Evolutionary conservation across 1,140 invertebrate species (phyloP), one percentile per base, ranked within the genome.

Genomic region (Aphis gossypii): DNA sequence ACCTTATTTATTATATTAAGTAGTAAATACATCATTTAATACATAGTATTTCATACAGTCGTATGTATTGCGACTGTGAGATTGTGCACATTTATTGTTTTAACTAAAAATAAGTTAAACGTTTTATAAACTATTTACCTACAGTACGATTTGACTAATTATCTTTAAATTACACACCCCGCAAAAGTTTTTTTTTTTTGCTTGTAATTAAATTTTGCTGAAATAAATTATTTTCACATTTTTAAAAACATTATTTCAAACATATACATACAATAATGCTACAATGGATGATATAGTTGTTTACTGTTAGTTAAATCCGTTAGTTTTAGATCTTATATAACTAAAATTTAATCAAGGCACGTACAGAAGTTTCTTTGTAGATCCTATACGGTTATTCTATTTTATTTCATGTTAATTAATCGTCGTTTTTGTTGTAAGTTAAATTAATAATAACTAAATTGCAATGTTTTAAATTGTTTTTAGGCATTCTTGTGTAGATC

Each of bases 311-410:
- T 14, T n/a, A 18, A 76, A 76, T 76, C 30, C 60, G 60, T 76
- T 76, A 76, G n/a, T 76, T 6, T 76, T 76, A 76, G 60, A 35
- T 76, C 30, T 76, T 14, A 14, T 76, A 76, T 18, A n/a, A 76
- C 60, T n/a, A 76, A n/a, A 76, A 76, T n/a, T 76, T 76, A 76
- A 76, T 76, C 60, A 68, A 76, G n/a, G n/a, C 30, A 76, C 60
- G 30, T 76, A n/a, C 60, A n/a, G 4, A 18, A 4, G 0, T n/a
- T 5, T 76, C 60, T 5, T 11, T n/a, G 30, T n/a, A 76, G 30
- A 76, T 76, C n/a, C 4, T 76, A 14, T 18, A n/a, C n/a, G 14
- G n/a, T 76, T 14, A 76, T n/a, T 76, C n/a, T n/a, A n/a, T 76
- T 18, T 76, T 76, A 11, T 76, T 76, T 76, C 30, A n/a, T 35